phyloP scores from a whole-genome alignment of 2,113 vertebrate genomes.

The Pollachius pollachius region DNA sequence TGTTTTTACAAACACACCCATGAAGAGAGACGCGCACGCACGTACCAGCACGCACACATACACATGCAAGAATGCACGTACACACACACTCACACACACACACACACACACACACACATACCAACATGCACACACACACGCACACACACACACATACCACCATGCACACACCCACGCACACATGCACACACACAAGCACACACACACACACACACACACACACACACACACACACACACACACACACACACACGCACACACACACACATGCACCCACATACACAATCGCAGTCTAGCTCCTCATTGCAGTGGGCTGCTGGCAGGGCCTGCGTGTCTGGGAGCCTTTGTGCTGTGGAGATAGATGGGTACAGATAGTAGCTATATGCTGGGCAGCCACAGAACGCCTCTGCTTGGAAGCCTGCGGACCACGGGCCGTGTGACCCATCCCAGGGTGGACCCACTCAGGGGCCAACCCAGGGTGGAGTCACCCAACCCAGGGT shows the following conservation, averaged over 20 bases:
- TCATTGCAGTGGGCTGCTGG: constrained; percentile 66
- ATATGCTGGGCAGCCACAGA: constrained; percentile 37
- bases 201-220: constrained; percentile 6
- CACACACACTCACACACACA: constrained; percentile 9
- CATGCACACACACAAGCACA: constrained; percentile 73
- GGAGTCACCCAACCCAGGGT: constrained; percentile 41
- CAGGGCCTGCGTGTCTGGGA: constrained; percentile 68
- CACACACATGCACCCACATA: constrained; percentile 57
- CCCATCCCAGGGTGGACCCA: constrained; percentile 26
- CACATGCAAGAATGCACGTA: constrained; percentile 18
- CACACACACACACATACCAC: too few species aligned
- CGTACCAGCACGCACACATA: constrained; percentile 11
- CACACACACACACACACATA: not conserved
- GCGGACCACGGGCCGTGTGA: constrained; percentile 47
- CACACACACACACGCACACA: constrained; percentile 18
- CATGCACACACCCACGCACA: constrained; percentile 60
- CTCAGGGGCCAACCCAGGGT: too few species aligned
- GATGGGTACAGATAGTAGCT: constrained; percentile 59
- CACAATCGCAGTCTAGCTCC: constrained; percentile 56
- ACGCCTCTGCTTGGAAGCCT: constrained; percentile 11
- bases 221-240: constrained; percentile 18
- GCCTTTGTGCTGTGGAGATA: constrained; percentile 64
- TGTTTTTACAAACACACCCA: constrained; percentile 89
- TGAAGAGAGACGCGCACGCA: constrained; percentile 60
- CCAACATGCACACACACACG: too few species aligned